Conservation (phyloP, 2,888 invertebrate genomes). For the Drosophila nigritarsus region DNA sequence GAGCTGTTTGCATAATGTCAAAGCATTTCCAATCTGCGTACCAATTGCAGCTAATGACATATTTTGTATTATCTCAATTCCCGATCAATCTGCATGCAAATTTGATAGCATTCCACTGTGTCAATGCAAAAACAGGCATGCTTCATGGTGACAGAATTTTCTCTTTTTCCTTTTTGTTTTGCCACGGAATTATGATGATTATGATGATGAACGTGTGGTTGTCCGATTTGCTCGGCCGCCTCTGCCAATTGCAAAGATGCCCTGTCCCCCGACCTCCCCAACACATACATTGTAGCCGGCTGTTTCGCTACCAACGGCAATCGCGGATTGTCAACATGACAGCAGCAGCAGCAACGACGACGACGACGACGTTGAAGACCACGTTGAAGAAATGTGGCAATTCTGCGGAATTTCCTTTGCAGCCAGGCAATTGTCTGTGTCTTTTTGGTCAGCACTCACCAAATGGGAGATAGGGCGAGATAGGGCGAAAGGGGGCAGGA, state of each 20-base stretch:
- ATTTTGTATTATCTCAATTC: background rate
- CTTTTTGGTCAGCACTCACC: slow-evolving; percentile 20
- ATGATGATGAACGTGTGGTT: slow-evolving; percentile 81
- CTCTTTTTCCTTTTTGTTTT: slow-evolving; percentile 43
- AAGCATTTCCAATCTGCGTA: background rate
- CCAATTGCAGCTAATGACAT: background rate
- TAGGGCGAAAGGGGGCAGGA: background rate
- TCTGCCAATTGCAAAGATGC: slow-evolving; percentile 63
- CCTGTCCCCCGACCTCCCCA: slow-evolving; percentile 1
- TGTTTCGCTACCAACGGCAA: slow-evolving; percentile 16
- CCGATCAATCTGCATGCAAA: background rate
- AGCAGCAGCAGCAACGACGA: slow-evolving; percentile 28
- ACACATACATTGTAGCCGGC: background rate
- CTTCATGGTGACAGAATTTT: slow-evolving; percentile 47
- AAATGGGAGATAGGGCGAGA: slow-evolving; percentile 10
- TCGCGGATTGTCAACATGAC: slow-evolving; percentile 60
- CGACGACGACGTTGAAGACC: slow-evolving; percentile 19
- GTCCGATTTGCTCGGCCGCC: slow-evolving; percentile 71
- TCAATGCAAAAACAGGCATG: slow-evolving; percentile 34
- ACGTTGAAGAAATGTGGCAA: slow-evolving; percentile 50
- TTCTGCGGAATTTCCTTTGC: slow-evolving; percentile 63
- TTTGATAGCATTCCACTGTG: slow-evolving; percentile 42
- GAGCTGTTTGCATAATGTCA: background rate
- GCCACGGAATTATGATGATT: slow-evolving; percentile 83
- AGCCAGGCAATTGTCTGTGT: slow-evolving; percentile 70